Base-by-base conservation (phyloP, 2,888 invertebrate genomes). In the Thereva unica region DNA sequence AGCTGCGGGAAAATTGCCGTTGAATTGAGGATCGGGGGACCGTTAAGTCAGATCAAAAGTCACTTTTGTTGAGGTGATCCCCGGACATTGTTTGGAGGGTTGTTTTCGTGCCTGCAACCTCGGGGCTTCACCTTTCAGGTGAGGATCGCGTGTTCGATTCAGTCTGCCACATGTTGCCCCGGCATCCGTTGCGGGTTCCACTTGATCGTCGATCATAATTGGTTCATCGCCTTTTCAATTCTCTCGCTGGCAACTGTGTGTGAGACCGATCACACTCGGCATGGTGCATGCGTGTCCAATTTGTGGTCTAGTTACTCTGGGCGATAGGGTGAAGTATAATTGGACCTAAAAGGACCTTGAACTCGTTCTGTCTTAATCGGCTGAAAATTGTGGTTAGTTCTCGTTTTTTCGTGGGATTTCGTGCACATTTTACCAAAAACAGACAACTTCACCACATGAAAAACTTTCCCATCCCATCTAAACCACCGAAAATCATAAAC, bases 121-220 rank as follows among this genome's bases (percentile, higher is more conserved):
- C 9, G 38, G 23, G 23, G 23, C 23, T 23, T 23, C 23, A 55
- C 40, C 50, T 38, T 41, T 41, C 61, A 61, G 61, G 61, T 61
- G 50, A 49, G 9, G 61, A 4, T 61, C 41, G 61, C 61, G 61
- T 61, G 61, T 23, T 47, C 6, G 23, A 23, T 23, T 2, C 2
- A 61, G 37, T 10, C 23, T n/a, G 38, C 38, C 53, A 61, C 40
- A 50, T 49, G 49, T 7, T 50, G 50, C 40, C 9, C 10, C 2
- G 1, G 23, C 23, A 23, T 23, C 12, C n/a, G 9, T 37, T 56
- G 55, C 50, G 55, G 56, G 55, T 56, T 65, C 41, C 56, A 55
- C n/a, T 55, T 38, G 55, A 23, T 49, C 49, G 54, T 56, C 49
- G 41, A 41, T 41, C 49, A 54, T 65, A 65, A 65, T 65, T 65